Conservation (phyloP, 2,888 invertebrate species). For the Bellardia pandia region DNA sequence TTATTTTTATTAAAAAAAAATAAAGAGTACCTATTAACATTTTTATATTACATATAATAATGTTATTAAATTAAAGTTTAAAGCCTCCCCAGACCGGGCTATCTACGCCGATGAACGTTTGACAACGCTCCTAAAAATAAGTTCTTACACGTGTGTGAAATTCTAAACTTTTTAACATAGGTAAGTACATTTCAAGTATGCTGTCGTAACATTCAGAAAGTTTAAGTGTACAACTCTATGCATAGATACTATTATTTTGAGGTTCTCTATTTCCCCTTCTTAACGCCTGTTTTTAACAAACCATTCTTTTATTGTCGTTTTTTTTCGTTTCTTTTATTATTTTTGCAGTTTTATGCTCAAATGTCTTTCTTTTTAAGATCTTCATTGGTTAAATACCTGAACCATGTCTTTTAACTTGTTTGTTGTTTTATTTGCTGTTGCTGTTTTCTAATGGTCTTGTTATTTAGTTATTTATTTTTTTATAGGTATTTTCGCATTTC, state of each 20-base stretch:
- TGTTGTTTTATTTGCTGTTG: not conserved
- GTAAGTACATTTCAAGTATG: not conserved
- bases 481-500: constrained; percentile 20
- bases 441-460: constrained; percentile 49
- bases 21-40: too few species aligned
- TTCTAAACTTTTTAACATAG: not conserved
- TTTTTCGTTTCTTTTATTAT: not conserved
- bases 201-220: not conserved
- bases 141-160: not conserved
- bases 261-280: not conserved
- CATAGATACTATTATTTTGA: not conserved
- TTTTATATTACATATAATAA: too few species aligned
- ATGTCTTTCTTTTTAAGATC: constrained; percentile 63
- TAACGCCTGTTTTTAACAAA: constrained; percentile 8
- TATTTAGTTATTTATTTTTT: constrained; percentile 34
- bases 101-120: too few species aligned
- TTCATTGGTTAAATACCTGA: constrained; percentile 69
- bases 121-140: too few species aligned
- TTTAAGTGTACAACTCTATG: constrained; percentile 37
- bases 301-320: constrained; percentile 15
- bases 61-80: too few species aligned
- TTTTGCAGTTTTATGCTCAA: constrained; percentile 44
- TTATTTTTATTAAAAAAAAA: too few species aligned
- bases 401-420: constrained; percentile 57
- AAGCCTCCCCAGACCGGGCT: too few species aligned